Evolutionary conservation across 2,888 invertebrate species (phyloP), one percentile per base, ranked within the genome.

Genomic region (Cephus pygmeus): DNA sequence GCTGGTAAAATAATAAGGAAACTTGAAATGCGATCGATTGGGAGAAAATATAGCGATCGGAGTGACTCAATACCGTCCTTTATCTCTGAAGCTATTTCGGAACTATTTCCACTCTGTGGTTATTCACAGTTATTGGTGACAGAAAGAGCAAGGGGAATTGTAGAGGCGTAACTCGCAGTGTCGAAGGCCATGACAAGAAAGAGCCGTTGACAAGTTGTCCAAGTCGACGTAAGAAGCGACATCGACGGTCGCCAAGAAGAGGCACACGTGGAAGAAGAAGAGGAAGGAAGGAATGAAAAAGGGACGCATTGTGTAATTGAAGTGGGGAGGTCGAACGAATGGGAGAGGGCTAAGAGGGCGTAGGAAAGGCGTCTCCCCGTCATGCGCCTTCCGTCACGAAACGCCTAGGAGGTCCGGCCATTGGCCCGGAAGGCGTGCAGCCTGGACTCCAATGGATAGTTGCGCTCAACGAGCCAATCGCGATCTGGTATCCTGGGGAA

Each of bases 391-490:
- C 31, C 40, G 76, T 69, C 71, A 34, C 69, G 71, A 15, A 36
- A 40, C 76, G 74, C 73, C 79, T 79, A 87, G 88, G 90, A 87
- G 89, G 88, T 83, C 85, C 85, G 80, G 84, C 84, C 84, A 91
- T 90, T 90, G 89, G 91, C 87, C 85, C 84, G 71, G 78, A 81
- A 75, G 79, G 82, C 80, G 80, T 88, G 87, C 88, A 88, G 88
- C 79, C 86, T 82, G 82, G 82, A 82, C 81, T 83, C 87, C 87
- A 89, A 88, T 88, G 84, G 87, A 81, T 84, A 82, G 81, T 81
- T 86, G 81, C 81, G 75, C 76, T 75, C 82, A 34, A 79, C 75
- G 84, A 80, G 78, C 92, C 92, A 92, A 92, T 91, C 79, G 82
- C 80, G 81, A 83, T 34, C 85, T 90, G 90, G 91, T 91, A 90